Conservation (phyloP, 2,797 vertebrate genomes). For the Rhinogobio ventralis region DNA sequence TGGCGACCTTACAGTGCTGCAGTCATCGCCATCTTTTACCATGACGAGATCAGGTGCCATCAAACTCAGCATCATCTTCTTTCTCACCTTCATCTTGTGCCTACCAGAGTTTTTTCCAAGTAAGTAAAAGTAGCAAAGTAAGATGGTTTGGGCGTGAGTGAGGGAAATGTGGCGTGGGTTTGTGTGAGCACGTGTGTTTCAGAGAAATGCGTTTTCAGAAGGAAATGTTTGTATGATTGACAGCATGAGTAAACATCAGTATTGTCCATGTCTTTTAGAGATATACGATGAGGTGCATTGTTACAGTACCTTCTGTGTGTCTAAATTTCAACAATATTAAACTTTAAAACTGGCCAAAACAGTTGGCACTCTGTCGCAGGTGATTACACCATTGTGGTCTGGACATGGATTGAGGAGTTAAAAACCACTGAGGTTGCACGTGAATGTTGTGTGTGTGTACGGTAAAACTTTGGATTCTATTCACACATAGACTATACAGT, state of each 20-base stretch:
- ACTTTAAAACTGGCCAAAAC: slow-evolving; percentile 1
- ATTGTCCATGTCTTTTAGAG: not conserved
- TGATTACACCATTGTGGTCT: not conserved
- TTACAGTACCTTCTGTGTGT: not conserved
- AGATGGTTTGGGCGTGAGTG: not conserved
- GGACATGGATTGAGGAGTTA: not conserved
- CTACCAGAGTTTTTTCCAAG: slow-evolving; percentile 88
- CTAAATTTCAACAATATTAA: not conserved
- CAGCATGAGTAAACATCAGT: not conserved
- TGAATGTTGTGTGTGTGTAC: slow-evolving; percentile 3
- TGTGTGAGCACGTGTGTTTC: slow-evolving; percentile 24
- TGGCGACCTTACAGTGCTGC: not conserved
- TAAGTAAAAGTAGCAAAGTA: slow-evolving; percentile 79
- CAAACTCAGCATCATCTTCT: slow-evolving; percentile 82
- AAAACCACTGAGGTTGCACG: not conserved
- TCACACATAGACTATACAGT: not conserved
- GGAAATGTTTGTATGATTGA: slow-evolving; percentile 3
- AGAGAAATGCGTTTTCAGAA: not conserved
- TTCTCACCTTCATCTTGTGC: slow-evolving; percentile 83
- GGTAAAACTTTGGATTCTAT: not conserved
- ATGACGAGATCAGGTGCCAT: slow-evolving; percentile 78
- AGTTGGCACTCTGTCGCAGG: not conserved
- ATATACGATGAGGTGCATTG: not conserved
- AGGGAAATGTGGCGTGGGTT: not conserved
- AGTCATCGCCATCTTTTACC: slow-evolving; percentile 58